phyloP scores from a whole-genome alignment of 2,113 vertebrate genomes.

The Lepus americanus region DNA sequence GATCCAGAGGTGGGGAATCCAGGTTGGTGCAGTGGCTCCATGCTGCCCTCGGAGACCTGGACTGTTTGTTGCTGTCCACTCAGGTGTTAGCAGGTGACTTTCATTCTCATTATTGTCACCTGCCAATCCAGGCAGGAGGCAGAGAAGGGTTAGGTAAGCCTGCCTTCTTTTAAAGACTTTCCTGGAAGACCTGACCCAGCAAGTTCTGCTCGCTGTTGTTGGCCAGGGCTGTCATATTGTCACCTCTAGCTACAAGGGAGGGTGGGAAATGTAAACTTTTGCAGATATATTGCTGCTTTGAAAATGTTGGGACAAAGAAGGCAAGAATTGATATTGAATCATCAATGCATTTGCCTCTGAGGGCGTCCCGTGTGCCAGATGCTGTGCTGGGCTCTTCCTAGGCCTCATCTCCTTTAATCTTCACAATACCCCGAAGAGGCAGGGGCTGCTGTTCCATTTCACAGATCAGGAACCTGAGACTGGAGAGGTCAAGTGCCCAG shows the following conservation, averaged over 20 bases:
- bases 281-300: background rate
- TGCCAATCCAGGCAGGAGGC: background rate
- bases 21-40: background rate
- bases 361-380: background rate
- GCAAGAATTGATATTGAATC: background rate
- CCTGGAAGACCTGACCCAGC: background rate
- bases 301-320: background rate
- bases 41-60: background rate
- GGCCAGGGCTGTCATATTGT: background rate
- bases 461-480: background rate
- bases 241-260: background rate
- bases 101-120: background rate
- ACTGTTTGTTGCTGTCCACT: background rate
- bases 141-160: constrained; percentile 15
- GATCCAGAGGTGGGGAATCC: background rate
- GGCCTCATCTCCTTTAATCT: background rate
- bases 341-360: background rate
- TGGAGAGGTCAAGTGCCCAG: background rate
- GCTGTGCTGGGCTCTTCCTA: background rate
- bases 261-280: background rate
- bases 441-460: background rate
- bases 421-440: background rate
- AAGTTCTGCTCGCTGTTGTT: constrained; percentile 4
- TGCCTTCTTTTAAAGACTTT: constrained; percentile 21
- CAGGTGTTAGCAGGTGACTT: background rate